These are phyloP conservation scores for Hydractinia echinata DNA, from an alignment of 30 jellyfish, hydroid and myxozoan genomes.

Conservation along the genomic window DNA sequence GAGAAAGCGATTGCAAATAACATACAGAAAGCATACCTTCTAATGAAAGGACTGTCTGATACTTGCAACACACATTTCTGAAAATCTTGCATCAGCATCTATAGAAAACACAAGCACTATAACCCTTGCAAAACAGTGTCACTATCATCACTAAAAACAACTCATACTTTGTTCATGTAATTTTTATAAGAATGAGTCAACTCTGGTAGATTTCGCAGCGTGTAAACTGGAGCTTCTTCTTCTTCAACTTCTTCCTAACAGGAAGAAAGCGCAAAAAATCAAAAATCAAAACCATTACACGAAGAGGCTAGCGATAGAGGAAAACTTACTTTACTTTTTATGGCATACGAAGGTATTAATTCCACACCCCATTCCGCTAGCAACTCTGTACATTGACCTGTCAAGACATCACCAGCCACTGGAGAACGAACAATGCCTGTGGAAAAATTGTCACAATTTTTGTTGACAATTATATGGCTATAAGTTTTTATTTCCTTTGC, in stretches of 20 bases:
- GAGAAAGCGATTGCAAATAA: neutral
- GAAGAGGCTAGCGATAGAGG: neutral
- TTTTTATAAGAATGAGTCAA: constrained; percentile 74
- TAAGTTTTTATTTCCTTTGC: no score
- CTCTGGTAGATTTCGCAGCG: constrained; percentile 45
- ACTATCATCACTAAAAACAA: neutral
- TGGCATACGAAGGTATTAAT: constrained; percentile 70
- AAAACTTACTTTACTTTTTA: constrained; percentile 69
- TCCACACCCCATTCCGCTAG: constrained; percentile 65
- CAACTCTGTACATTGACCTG: constrained; percentile 80
- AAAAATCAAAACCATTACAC: neutral
- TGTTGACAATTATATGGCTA: no score
- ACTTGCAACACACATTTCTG: constrained; percentile 88
- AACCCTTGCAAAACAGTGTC: no score
- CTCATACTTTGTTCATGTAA: constrained; percentile 68
- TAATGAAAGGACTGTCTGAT: constrained; percentile 88
- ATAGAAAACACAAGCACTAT: constrained; percentile 16
- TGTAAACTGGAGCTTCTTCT: constrained; percentile 59
- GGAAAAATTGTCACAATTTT: neutral
- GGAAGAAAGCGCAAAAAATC: neutral
- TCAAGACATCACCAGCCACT: constrained; percentile 82
- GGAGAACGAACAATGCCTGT: constrained; percentile 93
- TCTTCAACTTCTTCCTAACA: constrained; percentile 84
- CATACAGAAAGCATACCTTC: constrained; percentile 40
- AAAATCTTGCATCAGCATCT: constrained; percentile 84